Evolutionary conservation across 37 sponge, comb jelly and placozoan species (phyloP), one percentile per base, ranked within the genome.

Genomic region (Dysidea cf. avara): DNA sequence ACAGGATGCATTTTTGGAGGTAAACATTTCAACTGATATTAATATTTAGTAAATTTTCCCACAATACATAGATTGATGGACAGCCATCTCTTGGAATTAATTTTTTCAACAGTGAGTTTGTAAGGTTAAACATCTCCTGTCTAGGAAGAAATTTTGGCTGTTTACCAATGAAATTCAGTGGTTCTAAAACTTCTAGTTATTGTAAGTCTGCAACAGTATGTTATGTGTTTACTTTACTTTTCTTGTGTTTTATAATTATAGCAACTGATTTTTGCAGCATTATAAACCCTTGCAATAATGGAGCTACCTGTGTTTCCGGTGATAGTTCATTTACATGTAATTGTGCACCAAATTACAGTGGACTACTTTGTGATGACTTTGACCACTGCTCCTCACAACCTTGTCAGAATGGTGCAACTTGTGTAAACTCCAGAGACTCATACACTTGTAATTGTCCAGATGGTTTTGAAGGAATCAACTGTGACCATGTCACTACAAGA

Each of bases 281-380:
- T 9, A n/a, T n/a, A n/a, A 22, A 66, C 28, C 87, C 87, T 3
- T 92, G 92, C 64, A 6, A 9, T 0, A 92, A 86, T 54, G 73
- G 80, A 29, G 61, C 71, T 31, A 43, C 64, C 29, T 82, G 85
- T 53, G 39, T 66, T 20, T 69, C 71, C 0, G 61, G 36, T 7
- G 32, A 38, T 26, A 63, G 20, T 50, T 7, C 30, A 12, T 62
- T 53, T 38, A 21, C 24, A 13, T 72, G 60, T 61, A 34, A 5
- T 7, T 58, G 60, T 61, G 4, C 52, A 20, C 54, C 52, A 37
- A 39, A 48, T 14, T 73, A 39, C 17, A 72, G 72, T 69, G 81
- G 81, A 5, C 66, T 9, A 17, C 24, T 30, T 3, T 81, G 81
- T 59, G 65, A 37, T 21, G 62, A 58, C 9, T n/a, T 81, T 22